A percentile compares a stretch with the other conserved stretches of the same genome.
Evolutionary conservation across 37 sponge, comb jelly and placozoan species (phyloP).

Genomic region (Ianthella basta): DNA sequence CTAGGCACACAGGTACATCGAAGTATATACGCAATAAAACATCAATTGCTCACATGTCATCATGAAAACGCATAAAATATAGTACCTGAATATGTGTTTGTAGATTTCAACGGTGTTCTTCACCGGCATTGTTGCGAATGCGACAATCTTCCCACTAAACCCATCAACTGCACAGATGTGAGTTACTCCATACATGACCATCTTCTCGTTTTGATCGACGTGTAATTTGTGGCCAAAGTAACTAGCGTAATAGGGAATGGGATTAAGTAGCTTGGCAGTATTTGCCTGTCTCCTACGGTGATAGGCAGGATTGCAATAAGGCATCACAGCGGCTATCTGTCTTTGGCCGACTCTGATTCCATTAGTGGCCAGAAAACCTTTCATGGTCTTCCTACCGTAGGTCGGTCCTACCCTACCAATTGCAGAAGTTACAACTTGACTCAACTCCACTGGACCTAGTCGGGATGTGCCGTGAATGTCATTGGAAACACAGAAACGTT

Average conservation of each 20-base stretch:
- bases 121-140: constrained; percentile 41
- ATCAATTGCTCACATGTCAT: too few species aligned
- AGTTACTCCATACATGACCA: constrained; percentile 68
- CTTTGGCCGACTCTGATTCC: constrained; percentile 26
- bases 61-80: too few species aligned
- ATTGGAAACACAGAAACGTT: constrained; percentile 22
- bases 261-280: constrained; percentile 46
- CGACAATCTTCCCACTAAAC: constrained; percentile 55
- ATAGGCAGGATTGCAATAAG: constrained; percentile 2
- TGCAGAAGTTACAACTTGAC: not conserved
- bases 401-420: constrained; percentile 33
- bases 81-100: constrained; percentile 26
- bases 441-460: not conserved
- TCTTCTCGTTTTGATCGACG: constrained; percentile 63
- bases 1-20: too few species aligned
- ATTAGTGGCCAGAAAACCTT: constrained; percentile 35
- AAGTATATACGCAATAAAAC: too few species aligned
- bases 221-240: constrained; percentile 74
- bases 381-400: constrained; percentile 54
- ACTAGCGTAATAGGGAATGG: constrained; percentile 51
- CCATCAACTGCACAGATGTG: constrained; percentile 59
- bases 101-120: constrained; percentile 58
- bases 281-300: too few species aligned
- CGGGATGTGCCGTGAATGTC: constrained; percentile 24
- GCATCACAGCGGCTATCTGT: constrained; percentile 24